Base-by-base conservation (phyloP, 2,888 invertebrate genomes). In the Rotaria socialis region DNA sequence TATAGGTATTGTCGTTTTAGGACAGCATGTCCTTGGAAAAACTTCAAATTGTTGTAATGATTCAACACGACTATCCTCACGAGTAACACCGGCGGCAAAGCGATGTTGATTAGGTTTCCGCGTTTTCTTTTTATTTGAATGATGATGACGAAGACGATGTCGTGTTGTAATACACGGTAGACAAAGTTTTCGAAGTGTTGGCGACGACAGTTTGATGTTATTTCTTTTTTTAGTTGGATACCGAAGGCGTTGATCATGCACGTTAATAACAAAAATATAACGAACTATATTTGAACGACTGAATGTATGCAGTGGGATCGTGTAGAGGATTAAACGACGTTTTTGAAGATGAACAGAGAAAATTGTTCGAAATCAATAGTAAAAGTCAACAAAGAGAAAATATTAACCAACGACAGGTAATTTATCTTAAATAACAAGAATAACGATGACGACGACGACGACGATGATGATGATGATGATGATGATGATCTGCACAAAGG, bases 141-240 rank as follows among this genome's bases (percentile, higher is more conserved):
- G 58, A 27, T 60, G 58, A 60, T 60, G 58, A 60, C 58, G 58
- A 10, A n/a, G 6, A 74, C 24, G 74, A 74, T 74, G 22, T 74
- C 43, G 35, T 74, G 74, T 41, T 41, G 41, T 74, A 3, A 74
- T 74, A 74, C 74, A 74, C 35, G 74, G 74, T 22, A 74, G 3
- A 41, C 74, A 74, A 35, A 74, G 24, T 74, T 41, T 74, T 22
- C 74, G 74, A 41, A 74, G 27, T 60, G 58, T 74, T 41, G 74
- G 74, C 74, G 74, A 74, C 35, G 74, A 41, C 74, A 74, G 22
- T 74, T 74, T 74, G n/a, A 27, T 60, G 24, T 56, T 22, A 60
- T 60, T n/a, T 10, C 5, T 56, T 56, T 22, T 56, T 24, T 3
- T 24, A 56, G 22, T 22, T 7, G 24, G 14, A 60, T n/a, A 14